Evolutionary conservation across 2,888 invertebrate genomes (phyloP).

Genomic region (Epicampocera succincta): DNA sequence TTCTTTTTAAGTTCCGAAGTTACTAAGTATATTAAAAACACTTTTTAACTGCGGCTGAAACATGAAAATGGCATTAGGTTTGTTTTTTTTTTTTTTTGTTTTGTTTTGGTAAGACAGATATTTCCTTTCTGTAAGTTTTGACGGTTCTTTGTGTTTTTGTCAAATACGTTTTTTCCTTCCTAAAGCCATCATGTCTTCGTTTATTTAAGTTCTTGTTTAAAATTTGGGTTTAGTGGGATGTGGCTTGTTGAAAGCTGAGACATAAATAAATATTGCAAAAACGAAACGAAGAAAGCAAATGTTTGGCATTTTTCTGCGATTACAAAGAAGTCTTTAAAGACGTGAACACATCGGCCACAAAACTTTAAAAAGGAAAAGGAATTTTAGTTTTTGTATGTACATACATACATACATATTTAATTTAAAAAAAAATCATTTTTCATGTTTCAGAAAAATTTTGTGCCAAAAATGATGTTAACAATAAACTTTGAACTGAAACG

Average conservation of each 20-base stretch:
- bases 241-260: not conserved
- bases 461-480: no score
- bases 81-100: not conserved
- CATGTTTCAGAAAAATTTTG: no score
- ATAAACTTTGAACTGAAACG: no score
- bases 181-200: conserved; percentile 27
- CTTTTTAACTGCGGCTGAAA: conserved; percentile 2
- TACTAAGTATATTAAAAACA: not conserved
- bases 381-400: no score
- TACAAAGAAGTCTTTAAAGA: no score
- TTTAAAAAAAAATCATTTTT: no score
- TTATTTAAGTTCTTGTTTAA: conserved; percentile 15
- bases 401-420: no score
- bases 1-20: conserved; percentile 1
- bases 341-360: no score
- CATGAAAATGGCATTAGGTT: conserved; percentile 22
- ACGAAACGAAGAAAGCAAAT: no score
- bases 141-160: conserved; percentile 30
- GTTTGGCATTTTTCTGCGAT: no score
- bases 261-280: not conserved
- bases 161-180: conserved; percentile 26
- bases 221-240: not conserved
- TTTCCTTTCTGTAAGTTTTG: conserved; percentile 36
- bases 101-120: not conserved
- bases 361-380: no score